Percentiles rank a stretch among this genome's conserved stretches.
Conservation (phyloP, 2,797 vertebrate genomes). For the Brachyrhaphis roseni region DNA sequence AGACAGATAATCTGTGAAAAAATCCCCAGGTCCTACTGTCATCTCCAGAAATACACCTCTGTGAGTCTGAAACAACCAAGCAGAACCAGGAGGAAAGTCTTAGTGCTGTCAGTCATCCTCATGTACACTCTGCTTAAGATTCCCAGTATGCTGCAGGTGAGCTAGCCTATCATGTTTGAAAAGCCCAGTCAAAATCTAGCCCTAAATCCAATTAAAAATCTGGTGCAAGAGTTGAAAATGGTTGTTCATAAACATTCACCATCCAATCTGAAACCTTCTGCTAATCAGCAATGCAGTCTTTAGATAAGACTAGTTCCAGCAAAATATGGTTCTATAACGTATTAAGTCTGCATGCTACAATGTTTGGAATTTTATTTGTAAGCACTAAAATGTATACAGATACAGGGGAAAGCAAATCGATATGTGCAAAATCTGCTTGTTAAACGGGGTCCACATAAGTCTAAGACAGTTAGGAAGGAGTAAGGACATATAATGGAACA, state of each 20-base stretch:
- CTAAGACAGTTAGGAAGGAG: conserved; percentile 56
- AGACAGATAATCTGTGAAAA: no score
- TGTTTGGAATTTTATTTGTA: background rate
- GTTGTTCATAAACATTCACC: background rate
- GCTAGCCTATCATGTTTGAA: background rate
- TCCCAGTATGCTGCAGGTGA: no score
- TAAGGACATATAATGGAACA: conserved; percentile 62
- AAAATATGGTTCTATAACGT: background rate
- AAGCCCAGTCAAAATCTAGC: background rate
- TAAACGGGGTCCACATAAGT: conserved; percentile 57
- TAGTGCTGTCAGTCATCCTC: no score
- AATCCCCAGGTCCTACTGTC: no score
- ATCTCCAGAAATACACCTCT: no score
- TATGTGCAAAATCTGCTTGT: conserved; percentile 45
- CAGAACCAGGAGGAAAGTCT: no score
- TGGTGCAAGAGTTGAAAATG: background rate
- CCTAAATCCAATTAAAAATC: background rate
- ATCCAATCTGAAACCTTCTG: background rate
- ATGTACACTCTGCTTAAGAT: no score
- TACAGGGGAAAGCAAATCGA: conserved; percentile 19
- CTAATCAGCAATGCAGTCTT: background rate
- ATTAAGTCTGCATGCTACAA: background rate
- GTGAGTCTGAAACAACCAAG: no score
- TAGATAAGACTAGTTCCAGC: background rate
- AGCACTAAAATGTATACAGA: conserved; percentile 46